Percentiles rank a stretch among this genome's conserved stretches.
phyloP scores from a whole-genome alignment of 92 coral and sea anemone species.

The Siderastrea siderea region DNA sequence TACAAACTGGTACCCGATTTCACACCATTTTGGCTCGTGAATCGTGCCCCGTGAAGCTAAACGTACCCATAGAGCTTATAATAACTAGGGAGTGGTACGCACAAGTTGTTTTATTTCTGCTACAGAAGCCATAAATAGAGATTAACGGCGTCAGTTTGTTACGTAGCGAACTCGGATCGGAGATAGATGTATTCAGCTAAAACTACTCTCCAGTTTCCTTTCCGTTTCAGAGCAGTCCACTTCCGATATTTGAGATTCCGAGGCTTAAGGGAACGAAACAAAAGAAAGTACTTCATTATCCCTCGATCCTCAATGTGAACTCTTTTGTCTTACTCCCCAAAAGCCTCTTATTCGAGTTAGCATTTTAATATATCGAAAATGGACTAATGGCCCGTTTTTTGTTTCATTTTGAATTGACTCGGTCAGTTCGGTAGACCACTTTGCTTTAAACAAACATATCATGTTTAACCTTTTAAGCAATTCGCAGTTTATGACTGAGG shows the following conservation, averaged over 20 bases:
- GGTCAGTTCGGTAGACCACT: not conserved
- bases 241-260: not conserved
- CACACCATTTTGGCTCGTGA: too few relatives aligned
- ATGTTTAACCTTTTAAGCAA: not conserved
- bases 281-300: not conserved
- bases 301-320: not conserved
- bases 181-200: too few relatives aligned
- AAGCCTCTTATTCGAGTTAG: slow-evolving; percentile 7
- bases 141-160: too few relatives aligned
- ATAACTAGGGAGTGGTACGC: too few relatives aligned
- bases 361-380: not conserved
- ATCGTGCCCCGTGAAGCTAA: too few relatives aligned
- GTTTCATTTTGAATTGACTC: not conserved
- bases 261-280: not conserved
- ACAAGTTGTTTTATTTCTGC: too few relatives aligned
- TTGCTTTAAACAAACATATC: not conserved
- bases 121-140: too few relatives aligned
- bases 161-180: too few relatives aligned
- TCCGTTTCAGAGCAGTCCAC: not conserved
- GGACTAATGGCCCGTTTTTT: slow-evolving; percentile 12
- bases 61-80: too few relatives aligned
- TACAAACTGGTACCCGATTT: too few relatives aligned
- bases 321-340: not conserved
- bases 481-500: not conserved
- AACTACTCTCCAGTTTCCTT: not conserved